Conservation (phyloP, 2,113 vertebrate species). For the Genyomyrus donnyi region DNA sequence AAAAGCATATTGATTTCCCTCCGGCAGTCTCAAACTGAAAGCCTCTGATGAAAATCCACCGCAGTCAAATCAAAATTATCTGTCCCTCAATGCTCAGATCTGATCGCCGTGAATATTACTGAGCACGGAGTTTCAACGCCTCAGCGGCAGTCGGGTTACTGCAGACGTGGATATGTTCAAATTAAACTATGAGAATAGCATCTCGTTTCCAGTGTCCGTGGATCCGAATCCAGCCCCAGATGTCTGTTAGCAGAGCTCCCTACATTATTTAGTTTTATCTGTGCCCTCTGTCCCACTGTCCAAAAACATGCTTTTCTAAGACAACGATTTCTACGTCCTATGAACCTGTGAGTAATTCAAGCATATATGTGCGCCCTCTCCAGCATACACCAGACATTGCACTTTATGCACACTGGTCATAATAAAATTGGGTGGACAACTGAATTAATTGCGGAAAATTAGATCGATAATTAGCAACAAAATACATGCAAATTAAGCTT, state of each 20-base stretch:
- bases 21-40: background rate
- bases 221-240: background rate
- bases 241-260: background rate
- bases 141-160: background rate
- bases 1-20: constrained; percentile 25
- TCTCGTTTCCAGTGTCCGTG: background rate
- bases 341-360: background rate
- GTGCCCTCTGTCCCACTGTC: background rate
- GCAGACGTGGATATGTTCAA: background rate
- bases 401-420: background rate
- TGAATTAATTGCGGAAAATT: background rate
- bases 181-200: background rate
- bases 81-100: background rate
- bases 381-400: background rate
- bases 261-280: background rate
- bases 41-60: background rate
- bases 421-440: background rate
- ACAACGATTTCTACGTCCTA: background rate
- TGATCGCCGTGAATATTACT: background rate
- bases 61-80: background rate
- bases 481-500: background rate
- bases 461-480: background rate
- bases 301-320: background rate
- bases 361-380: background rate
- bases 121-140: background rate